Conservation (phyloP, 1,140 invertebrate genomes). For the Temnothorax longispinosus region DNA sequence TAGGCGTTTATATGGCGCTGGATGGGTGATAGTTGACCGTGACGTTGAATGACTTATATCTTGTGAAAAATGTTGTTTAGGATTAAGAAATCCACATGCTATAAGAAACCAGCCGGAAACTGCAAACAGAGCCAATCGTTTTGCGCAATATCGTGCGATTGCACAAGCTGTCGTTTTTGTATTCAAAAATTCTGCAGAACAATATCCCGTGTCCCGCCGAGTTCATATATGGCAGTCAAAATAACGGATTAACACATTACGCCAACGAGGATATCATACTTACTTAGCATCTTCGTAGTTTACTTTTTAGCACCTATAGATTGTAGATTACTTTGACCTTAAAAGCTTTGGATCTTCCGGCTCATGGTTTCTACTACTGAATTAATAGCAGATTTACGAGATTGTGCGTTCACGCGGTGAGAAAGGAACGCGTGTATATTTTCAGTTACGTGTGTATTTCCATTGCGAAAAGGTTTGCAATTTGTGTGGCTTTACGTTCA, state of each 20-base stretch:
- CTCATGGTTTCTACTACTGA: not conserved
- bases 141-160: conserved; percentile 6
- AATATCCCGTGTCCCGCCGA: not conserved
- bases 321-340: conserved; percentile 17
- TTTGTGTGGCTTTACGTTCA: not conserved
- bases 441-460: not conserved
- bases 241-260: not conserved
- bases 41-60: conserved; percentile 33
- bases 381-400: not conserved
- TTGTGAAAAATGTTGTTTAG: conserved; percentile 6
- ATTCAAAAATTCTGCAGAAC: conserved; percentile 9
- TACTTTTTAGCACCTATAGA: conserved; percentile 4
- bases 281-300: not conserved
- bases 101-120: conserved; percentile 25
- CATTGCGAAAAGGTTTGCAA: conserved; percentile 1
- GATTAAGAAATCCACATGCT: not conserved
- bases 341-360: not conserved
- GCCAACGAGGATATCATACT: conserved; percentile 1
- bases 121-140: not conserved
- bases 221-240: not conserved
- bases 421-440: conserved; percentile 4
- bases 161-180: not conserved
- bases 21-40: not conserved
- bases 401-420: not conserved
- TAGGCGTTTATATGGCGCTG: not conserved